phyloP scores from a whole-genome alignment of 2,888 invertebrate species.

The Eristalis pertinax region DNA sequence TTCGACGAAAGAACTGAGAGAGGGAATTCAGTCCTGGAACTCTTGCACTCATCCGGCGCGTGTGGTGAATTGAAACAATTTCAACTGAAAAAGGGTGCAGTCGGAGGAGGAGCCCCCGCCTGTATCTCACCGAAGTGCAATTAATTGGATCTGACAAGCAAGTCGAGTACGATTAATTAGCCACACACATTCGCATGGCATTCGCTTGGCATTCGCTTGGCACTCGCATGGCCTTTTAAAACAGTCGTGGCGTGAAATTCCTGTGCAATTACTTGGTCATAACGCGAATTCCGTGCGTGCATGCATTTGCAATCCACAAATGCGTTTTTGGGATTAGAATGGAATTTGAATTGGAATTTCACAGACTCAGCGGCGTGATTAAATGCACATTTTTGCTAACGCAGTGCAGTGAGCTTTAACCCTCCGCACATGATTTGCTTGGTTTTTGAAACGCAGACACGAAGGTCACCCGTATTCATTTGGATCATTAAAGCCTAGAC shows the following conservation, averaged over 20 bases:
- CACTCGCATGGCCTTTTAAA: background rate
- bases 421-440: background rate
- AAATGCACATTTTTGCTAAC: background rate
- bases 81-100: background rate
- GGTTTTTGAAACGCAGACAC: no score
- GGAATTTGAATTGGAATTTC: background rate
- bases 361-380: background rate
- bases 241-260: background rate
- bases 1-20: no score
- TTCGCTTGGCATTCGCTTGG: no score
- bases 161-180: background rate
- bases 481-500: background rate
- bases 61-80: background rate
- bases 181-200: background rate
- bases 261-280: background rate
- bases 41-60: no score
- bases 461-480: background rate
- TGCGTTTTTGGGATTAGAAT: background rate
- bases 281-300: background rate
- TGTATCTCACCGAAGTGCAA: background rate
- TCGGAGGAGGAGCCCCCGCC: no score
- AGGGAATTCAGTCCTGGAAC: no score
- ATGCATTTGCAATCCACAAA: background rate
- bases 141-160: background rate
- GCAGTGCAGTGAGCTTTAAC: background rate